Evolutionary conservation across 1,140 invertebrate species (phyloP).

Genomic region (Drosophila athabasca): DNA sequence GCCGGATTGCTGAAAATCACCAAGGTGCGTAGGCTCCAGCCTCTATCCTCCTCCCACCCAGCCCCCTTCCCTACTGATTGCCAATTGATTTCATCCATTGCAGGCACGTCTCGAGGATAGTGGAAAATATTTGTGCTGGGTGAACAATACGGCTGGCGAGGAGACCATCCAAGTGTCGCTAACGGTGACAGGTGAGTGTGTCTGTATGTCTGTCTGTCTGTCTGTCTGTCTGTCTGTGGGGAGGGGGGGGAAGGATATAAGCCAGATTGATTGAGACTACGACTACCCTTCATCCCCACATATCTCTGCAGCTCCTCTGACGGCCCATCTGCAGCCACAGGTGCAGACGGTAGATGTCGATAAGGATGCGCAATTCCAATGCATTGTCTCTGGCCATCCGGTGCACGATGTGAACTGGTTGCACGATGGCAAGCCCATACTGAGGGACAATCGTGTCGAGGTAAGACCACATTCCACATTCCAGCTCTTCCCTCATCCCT

Average conservation of each 20-base stretch:
- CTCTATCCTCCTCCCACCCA: constrained; percentile 7
- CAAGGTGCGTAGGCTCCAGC: constrained; percentile 83
- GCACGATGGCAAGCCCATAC: constrained; percentile 90
- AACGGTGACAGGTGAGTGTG: constrained; percentile 86
- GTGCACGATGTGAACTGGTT: constrained; percentile 92
- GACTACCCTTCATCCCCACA: no score
- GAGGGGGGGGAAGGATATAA: background rate
- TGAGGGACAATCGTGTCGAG: constrained; percentile 86
- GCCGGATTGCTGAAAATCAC: constrained; percentile 87
- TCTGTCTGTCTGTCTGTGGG: constrained; percentile 3
- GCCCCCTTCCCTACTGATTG: constrained; percentile 53
- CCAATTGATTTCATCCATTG: constrained; percentile 74
- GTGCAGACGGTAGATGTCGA: constrained; percentile 92
- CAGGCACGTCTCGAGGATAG: constrained; percentile 89
- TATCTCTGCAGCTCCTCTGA: constrained; percentile 86
- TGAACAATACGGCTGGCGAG: constrained; percentile 93
- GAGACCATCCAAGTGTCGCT: constrained; percentile 92
- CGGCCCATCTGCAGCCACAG: constrained; percentile 89
- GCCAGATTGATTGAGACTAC: constrained; percentile 17
- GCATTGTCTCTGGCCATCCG: constrained; percentile 93
- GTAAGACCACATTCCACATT: constrained; percentile 50
- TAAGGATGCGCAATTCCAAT: constrained; percentile 92
- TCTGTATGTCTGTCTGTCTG: background rate
- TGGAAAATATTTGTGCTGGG: constrained; percentile 93
- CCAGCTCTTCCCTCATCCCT: background rate